Base-by-base conservation (phyloP, 2,888 invertebrate species). In the Rhagonycha fulva region DNA sequence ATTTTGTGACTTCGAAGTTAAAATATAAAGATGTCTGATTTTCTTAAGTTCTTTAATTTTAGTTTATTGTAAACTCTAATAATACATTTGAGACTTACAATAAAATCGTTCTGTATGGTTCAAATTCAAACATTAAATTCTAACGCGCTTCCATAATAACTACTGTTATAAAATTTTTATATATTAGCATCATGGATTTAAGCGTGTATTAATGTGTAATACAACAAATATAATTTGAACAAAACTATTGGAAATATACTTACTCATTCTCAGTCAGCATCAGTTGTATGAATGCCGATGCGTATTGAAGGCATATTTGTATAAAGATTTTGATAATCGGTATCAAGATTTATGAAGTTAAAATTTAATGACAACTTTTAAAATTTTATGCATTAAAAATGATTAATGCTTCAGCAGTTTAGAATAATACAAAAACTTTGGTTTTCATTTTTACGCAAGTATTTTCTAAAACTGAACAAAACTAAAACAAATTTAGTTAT, bases 11-110 rank as follows among this genome's bases (percentile, higher is more conserved):
- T 76, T 70, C 67, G 62, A 30, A 68, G 62, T 47, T 26, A 23
- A 66, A 62, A 72, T 61, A 75, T 74, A 61, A 76, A 78, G 78
- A 78, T 71, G 76, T 78, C 71, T 67, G 71, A 63, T 63, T 66
- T 73, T 66, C 73, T 62, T 61, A 24, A 67, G 62, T 75, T 71
- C 30, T 10, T 19, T 68, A 68, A 68, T 26, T 68, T 28, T 26
- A 47, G 47, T 47, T n/a, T 47, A n/a, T 47, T 7, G 47, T 47
- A n/a, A 47, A n/a, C 47, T 10, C n/a, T 47, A 47, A 47, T 47
- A 47, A 47, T 47, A 47, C 47, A 47, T 47, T 47, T 47, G 47
- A 47, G n/a, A 47, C 47, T 47, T 7, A 47, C 47, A 47, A 47
- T 47, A 47, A 47, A 47, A 47, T 47, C n/a, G n/a, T 47, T 47